Evolutionary conservation across 2,888 invertebrate species (phyloP), one percentile per base, ranked within the genome.

Genomic region (Tipula confusa): DNA sequence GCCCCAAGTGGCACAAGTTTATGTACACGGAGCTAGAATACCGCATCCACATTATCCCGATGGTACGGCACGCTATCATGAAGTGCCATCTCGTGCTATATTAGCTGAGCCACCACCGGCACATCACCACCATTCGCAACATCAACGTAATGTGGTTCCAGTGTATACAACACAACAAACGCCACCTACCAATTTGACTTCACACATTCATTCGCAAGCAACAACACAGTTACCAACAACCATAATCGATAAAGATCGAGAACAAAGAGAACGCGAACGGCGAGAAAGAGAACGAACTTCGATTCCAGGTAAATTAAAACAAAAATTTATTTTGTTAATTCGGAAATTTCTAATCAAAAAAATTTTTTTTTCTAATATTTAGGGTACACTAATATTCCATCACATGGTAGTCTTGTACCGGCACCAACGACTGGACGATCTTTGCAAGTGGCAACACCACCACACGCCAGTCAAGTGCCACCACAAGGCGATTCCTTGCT

Each of bases 401-500:
- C 85, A 36, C 87, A 87, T 84, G 87, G 85, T 7, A 88, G 88
- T 84, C 85, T 89, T 79, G 86, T 87, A 5, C 87, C 89, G 80
- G 89, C 84, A 5, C 86, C 86, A 79, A 29, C 80, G 31, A 85
- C 85, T 36, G 86, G 86, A 6, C 87, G 87, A 29, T 88, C 86
- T 84, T 86, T 89, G 84, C 89, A 89, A 85, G 86, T 89, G 79
- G 86, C 87, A 1, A 86, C 86, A 79, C 94, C 94, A 87, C 93
- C 94, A 86, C 94, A 94, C 90, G 94, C 94, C 84, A 92, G 93
- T 87, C 95, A 94, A 90, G 94, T 95, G 86, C 95, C 95, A 86
- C 93, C 95, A 84, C 96, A 95, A 88, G 95, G 95, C 5, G 96
- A 96, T 89, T 94, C 95, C 83, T 90, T 96, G 86, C 92, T 95